Percentiles rank a stretch among this genome's conserved stretches.
phyloP scores from a whole-genome alignment of 1,140 invertebrate species.

The Nephila pilipes region DNA sequence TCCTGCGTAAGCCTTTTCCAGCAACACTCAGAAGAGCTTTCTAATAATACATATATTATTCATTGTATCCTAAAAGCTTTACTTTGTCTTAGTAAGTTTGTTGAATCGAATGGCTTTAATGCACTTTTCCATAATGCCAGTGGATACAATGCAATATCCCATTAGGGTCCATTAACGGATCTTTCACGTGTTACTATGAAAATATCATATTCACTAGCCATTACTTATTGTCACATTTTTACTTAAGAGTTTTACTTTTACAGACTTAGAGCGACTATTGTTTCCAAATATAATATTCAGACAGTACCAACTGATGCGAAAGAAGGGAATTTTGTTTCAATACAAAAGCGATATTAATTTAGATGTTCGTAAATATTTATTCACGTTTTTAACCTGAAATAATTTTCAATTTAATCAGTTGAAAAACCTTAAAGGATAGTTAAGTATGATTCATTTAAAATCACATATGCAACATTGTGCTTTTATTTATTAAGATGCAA shows the following conservation, averaged over 20 bases:
- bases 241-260: no score
- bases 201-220: background rate
- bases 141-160: background rate
- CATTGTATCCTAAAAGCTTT: slow-evolving; percentile 25
- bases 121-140: background rate
- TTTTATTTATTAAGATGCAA: no score
- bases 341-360: no score
- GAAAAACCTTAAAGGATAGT: no score
- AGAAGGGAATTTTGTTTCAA: no score
- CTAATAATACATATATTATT: slow-evolving; percentile 1
- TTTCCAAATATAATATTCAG: background rate
- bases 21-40: background rate
- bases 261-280: background rate
- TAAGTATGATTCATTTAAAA: no score
- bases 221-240: background rate
- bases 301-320: no score
- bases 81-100: background rate
- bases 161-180: background rate
- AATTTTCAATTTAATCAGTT: no score
- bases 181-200: background rate
- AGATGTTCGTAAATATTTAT: background rate
- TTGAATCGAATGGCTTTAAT: slow-evolving; percentile 14
- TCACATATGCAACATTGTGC: no score
- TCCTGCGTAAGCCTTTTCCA: background rate
- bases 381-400: background rate